Conservation (phyloP, 2,888 invertebrate species). For the Orthosia incerta region DNA sequence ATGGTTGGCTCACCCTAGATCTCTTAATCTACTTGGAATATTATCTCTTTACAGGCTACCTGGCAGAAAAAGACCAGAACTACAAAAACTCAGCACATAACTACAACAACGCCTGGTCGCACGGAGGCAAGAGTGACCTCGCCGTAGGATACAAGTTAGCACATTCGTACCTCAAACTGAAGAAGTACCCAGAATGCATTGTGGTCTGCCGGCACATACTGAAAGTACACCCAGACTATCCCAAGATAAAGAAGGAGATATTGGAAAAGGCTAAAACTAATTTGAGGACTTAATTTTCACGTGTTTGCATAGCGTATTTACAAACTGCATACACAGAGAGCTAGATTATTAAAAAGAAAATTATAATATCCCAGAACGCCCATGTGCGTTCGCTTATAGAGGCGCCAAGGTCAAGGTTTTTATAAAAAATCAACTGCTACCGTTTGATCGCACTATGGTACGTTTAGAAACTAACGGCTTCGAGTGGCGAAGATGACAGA, state of each 20-base stretch:
- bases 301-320: background rate
- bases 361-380: background rate
- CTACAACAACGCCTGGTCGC: slow-evolving; percentile 97
- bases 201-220: slow-evolving; percentile 96
- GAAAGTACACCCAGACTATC: slow-evolving; percentile 96
- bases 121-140: slow-evolving; percentile 95
- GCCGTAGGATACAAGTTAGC: slow-evolving; percentile 98
- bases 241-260: slow-evolving; percentile 97
- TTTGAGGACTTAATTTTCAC: slow-evolving; percentile 91
- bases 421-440: no score
- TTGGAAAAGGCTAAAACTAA: slow-evolving; percentile 96
- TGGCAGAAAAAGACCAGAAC: slow-evolving; percentile 98
- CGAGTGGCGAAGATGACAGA: no score
- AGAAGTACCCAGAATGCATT: slow-evolving; percentile 96
- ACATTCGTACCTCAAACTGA: slow-evolving; percentile 97
- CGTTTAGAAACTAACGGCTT: no score
- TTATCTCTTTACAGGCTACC: slow-evolving; percentile 91
- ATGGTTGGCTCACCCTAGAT: no score
- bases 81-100: slow-evolving; percentile 96
- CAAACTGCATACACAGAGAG: background rate
- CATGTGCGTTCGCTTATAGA: no score
- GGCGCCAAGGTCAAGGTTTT: no score
- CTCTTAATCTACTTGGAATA: background rate
- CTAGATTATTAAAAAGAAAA: background rate
- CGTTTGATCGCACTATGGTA: no score